Percentiles rank a stretch among this genome's conserved stretches.
These are phyloP conservation scores for Lithosia quadra DNA, from an alignment of 2,888 invertebrate species.

Conservation along the genomic window DNA sequence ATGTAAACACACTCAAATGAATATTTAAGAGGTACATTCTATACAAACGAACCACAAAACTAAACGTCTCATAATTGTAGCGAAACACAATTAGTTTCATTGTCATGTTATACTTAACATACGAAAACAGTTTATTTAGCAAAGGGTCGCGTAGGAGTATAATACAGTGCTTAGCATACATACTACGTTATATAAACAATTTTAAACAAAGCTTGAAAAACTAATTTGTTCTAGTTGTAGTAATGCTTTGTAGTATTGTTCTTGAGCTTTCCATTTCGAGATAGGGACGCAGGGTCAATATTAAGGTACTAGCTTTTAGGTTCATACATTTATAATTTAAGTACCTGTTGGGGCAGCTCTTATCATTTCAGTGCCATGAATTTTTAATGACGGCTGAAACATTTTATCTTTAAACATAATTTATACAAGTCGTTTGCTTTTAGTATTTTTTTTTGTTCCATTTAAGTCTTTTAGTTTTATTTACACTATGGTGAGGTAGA, in stretches of 20 bases:
- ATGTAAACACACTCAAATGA: constrained; percentile 10
- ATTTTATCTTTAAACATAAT: neutral
- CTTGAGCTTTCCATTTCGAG: constrained; percentile 25
- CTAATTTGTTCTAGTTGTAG: constrained; percentile 35
- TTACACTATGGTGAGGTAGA: neutral
- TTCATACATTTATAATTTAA: neutral
- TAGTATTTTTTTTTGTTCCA: neutral
- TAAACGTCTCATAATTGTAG: constrained; percentile 44
- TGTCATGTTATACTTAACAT: constrained; percentile 54
- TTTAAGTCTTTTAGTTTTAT: neutral
- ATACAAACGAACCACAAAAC: constrained; percentile 35
- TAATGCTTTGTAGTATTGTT: constrained; percentile 41
- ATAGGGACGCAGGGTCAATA: constrained; percentile 9
- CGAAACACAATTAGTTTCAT: constrained; percentile 47
- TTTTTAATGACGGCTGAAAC: neutral
- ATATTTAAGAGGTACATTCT: constrained; percentile 38
- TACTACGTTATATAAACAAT: constrained; percentile 40
- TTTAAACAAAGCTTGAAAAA: constrained; percentile 47
- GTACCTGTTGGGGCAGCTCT: neutral
- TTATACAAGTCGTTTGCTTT: neutral
- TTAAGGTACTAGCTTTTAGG: neutral
- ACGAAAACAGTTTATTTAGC: constrained; percentile 52
- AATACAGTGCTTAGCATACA: constrained; percentile 37
- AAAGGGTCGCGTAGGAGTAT: constrained; percentile 37
- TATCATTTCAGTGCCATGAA: neutral